Conservation (phyloP, 23 tunicate genomes). For the Pegea sp. region DNA sequence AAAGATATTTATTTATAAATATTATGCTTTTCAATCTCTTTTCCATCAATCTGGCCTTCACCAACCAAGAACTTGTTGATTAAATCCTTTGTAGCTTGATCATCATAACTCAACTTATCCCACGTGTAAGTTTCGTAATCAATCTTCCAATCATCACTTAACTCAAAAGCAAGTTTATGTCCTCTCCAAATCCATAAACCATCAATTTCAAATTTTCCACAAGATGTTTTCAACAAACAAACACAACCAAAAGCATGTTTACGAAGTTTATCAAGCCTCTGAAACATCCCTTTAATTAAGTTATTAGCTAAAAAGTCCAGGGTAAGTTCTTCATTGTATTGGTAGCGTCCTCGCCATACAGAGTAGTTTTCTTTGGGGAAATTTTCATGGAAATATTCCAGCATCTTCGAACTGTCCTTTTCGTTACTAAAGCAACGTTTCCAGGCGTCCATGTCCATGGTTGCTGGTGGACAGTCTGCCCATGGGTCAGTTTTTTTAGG, state of each 20-base stretch:
- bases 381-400: slow-evolving; percentile 61
- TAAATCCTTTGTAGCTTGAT: slow-evolving; percentile 15
- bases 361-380: slow-evolving; percentile 76
- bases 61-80: slow-evolving; percentile 13
- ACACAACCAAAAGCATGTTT: slow-evolving; percentile 37
- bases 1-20: background rate
- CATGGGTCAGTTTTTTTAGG: slow-evolving; percentile 59
- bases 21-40: background rate
- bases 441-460: slow-evolving; percentile 71
- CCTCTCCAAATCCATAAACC: slow-evolving; percentile 94
- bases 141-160: slow-evolving; percentile 51
- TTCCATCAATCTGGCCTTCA: slow-evolving; percentile 12
- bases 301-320: slow-evolving; percentile 42
- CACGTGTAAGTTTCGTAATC: slow-evolving; percentile 65
- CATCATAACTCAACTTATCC: slow-evolving; percentile 42
- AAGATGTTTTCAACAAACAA: slow-evolving; percentile 2
- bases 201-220: slow-evolving; percentile 12
- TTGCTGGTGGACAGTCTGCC: slow-evolving; percentile 29
- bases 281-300: slow-evolving; percentile 39
- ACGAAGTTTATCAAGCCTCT: slow-evolving; percentile 51
- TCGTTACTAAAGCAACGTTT: slow-evolving; percentile 41
- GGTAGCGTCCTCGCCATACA: slow-evolving; percentile 50
- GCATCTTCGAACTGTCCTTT: slow-evolving; percentile 1
- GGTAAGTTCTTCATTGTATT: slow-evolving; percentile 43
- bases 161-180: slow-evolving; percentile 51